Evolutionary conservation across 2,113 vertebrate species (phyloP), one percentile per base, ranked within the genome.

Genomic region (Solenodon paradoxus): DNA sequence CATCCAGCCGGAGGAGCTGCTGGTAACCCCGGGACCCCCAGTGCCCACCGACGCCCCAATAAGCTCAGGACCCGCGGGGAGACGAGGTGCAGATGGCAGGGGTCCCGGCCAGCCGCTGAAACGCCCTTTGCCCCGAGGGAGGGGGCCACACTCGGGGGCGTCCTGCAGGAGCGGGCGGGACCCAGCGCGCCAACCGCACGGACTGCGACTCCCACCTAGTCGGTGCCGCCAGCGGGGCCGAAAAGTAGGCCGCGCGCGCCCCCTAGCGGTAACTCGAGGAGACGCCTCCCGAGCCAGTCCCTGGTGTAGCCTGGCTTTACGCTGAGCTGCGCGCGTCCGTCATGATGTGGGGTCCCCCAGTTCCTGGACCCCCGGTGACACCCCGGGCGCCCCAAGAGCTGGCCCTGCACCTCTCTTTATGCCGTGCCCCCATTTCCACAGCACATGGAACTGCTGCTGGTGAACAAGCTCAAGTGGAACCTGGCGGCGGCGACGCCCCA

Each of bases 381-480:
- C 59, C 28, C 17, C 79, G 10, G 51, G 11, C 32, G 15, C 77
- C 24, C 42, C 26, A 1, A 13, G 10, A 24, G 45, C 17, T 0
- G 24, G 38, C 11, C 28, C 10, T 0, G 28, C 59, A n/a, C 63
- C 53, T 59, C 68, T 84, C 61, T 71, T 90, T 71, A 94, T 28
- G 83, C 59, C 77, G 94, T 82, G 15, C 98, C 94, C 98, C 98
- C 88, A 63, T 94, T 97, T 97, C 96, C 22, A 64, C 98, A 99
- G 99, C 99, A 99, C 98, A 99, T 99, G 99, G 99, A 99, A 98
- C 98, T 99, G 97, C 98, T 99, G 85, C 99, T 99, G 97, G 99
- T 99, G 97, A 99, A 99, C 99, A 99, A 99, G 96, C 98, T 99
- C 98, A 99, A 99, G 98, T 99, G 99, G 99, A 99, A 99, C 97